phyloP scores from a whole-genome alignment of 2,888 invertebrate genomes.

The Carabus problematicus region DNA sequence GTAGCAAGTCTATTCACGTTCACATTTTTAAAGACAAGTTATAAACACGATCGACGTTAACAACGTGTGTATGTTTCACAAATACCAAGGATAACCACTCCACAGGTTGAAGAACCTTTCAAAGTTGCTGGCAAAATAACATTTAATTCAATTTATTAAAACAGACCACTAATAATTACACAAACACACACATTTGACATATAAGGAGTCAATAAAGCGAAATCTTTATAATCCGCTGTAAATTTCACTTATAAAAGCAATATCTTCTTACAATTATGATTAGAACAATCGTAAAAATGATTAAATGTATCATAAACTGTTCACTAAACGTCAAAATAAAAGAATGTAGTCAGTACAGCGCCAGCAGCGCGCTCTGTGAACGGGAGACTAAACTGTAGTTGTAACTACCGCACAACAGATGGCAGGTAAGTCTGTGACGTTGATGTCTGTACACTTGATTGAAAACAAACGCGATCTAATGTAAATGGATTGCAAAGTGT shows the following conservation, averaged over 20 bases:
- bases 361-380: neutral
- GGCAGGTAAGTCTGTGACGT: neutral
- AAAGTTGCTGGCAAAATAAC: slow-evolving; percentile 1
- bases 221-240: neutral
- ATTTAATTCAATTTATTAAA: slow-evolving; percentile 6
- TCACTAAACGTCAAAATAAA: neutral
- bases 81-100: slow-evolving; percentile 21
- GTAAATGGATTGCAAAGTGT: too few species aligned
- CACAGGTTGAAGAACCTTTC: slow-evolving; percentile 20
- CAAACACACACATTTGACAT: too few species aligned
- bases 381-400: neutral
- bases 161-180: neutral
- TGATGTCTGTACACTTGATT: too few species aligned
- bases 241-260: neutral
- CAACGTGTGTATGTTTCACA: neutral
- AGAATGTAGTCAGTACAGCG: neutral
- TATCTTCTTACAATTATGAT: neutral
- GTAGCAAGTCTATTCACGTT: too few species aligned
- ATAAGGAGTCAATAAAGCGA: too few species aligned
- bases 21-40: neutral
- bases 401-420: neutral
- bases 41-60: neutral
- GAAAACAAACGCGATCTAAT: too few species aligned
- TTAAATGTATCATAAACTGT: neutral
- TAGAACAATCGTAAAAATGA: neutral